Conservation (phyloP, 2,888 invertebrate genomes). For the Pteria penguin region DNA sequence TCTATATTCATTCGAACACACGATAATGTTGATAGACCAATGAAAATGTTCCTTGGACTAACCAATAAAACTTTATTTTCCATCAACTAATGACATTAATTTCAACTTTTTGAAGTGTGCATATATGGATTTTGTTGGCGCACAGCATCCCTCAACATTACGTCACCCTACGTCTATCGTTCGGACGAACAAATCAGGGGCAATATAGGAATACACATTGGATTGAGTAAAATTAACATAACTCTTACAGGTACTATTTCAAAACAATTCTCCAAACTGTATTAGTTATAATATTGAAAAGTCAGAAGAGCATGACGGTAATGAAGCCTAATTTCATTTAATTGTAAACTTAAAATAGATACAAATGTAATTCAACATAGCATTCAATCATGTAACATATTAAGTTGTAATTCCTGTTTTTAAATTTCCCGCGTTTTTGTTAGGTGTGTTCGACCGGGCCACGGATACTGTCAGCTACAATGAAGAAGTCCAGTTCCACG, state of each 20-base stretch:
- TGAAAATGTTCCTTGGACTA: no score
- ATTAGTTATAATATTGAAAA: no score
- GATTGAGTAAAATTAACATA: constrained; percentile 96
- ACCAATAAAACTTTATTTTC: neutral
- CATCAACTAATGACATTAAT: neutral
- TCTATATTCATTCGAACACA: no score
- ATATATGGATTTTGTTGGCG: constrained; percentile 71
- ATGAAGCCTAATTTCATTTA: no score
- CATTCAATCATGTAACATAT: no score
- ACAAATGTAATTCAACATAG: no score
- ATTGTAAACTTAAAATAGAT: no score
- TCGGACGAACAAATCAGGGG: constrained; percentile 87
- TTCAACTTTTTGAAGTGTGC: constrained; percentile 55
- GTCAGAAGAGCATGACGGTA: no score
- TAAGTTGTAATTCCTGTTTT: no score
- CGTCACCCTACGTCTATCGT: constrained; percentile 65
- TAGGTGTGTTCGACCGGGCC: constrained; percentile 82
- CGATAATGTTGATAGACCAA: no score
- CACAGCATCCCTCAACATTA: constrained; percentile 56
- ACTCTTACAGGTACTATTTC: constrained; percentile 95
- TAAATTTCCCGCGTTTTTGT: no score
- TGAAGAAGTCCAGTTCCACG: constrained; percentile 94
- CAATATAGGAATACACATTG: constrained; percentile 94
- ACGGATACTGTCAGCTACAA: constrained; percentile 91
- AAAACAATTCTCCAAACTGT: no score